phyloP scores from a whole-genome alignment of 2,113 vertebrate species.

The rat (Rattus norvegicus) region GRCr8 NC_086039.1:114892001-114892500 shows the following conservation, averaged over 20 bases:
- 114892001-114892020: neutral
- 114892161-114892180: too few relatives aligned
- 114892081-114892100: neutral
- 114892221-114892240: neutral
- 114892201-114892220: neutral
- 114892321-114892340: neutral
- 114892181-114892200: neutral
- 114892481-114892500: neutral
- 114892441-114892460: neutral
- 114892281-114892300: neutral
- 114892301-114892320: neutral
- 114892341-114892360: neutral
- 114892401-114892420: neutral
- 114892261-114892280: constrained; percentile 25
- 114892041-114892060: neutral
- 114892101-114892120: neutral
- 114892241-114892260: neutral
- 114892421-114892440: neutral
- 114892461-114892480: neutral
- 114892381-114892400: neutral
- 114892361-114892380: neutral
- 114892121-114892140: neutral
- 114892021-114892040: neutral
- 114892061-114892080: neutral
- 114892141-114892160: neutral